phyloP scores from a whole-genome alignment of 2,113 vertebrate genomes.

The Isichthys henryi region DNA sequence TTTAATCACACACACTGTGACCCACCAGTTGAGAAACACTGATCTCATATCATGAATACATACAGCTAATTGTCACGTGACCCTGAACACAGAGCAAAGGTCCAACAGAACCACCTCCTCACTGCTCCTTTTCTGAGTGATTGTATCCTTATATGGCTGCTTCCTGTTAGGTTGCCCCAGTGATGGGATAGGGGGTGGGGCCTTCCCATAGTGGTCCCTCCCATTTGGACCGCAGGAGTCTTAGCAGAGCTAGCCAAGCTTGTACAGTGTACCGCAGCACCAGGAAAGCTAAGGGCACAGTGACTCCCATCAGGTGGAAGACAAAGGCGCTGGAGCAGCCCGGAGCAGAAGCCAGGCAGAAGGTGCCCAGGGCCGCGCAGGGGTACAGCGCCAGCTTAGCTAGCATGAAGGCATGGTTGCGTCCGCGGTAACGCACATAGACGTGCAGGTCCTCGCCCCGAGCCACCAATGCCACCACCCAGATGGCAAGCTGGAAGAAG shows the following conservation, averaged over 20 bases:
- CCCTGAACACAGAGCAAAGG: neutral
- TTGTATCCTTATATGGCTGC: neutral
- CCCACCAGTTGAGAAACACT: neutral
- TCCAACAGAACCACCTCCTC: neutral
- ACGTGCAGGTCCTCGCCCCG: constrained; percentile 70
- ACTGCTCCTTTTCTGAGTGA: neutral
- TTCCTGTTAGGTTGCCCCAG: constrained; percentile 49
- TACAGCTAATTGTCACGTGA: neutral
- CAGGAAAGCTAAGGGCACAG: constrained; percentile 78
- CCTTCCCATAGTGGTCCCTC: constrained; percentile 52
- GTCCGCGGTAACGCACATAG: constrained; percentile 67
- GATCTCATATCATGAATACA: neutral
- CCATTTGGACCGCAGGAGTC: neutral
- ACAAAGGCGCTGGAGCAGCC: constrained; percentile 76
- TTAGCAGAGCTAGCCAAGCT: constrained; percentile 50
- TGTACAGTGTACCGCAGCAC: constrained; percentile 71
- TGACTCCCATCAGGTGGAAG: constrained; percentile 83
- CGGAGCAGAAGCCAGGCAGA: constrained; percentile 72
- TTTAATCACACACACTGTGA: neutral
- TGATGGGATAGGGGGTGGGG: constrained; percentile 51
- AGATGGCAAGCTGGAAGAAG: constrained; percentile 83
- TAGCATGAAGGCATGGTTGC: constrained; percentile 81
- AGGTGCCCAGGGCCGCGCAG: constrained; percentile 70
- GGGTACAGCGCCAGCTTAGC: constrained; percentile 85
- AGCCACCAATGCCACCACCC: constrained; percentile 69